Base-by-base conservation (phyloP, 2,797 vertebrate genomes). In the Coranthus polyacanthus region DNA sequence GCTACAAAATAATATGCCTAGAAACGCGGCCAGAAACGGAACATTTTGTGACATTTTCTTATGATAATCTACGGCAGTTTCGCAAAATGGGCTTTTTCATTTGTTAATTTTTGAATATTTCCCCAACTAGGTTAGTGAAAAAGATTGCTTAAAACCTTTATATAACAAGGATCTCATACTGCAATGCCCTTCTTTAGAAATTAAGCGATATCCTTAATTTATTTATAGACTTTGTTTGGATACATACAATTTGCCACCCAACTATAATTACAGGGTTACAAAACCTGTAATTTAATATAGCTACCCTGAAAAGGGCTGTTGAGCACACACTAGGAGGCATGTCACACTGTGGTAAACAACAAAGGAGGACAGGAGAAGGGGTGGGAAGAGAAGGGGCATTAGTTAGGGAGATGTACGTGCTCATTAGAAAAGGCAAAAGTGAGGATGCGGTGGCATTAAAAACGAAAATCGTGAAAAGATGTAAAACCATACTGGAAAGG, bases 291-390 rank as follows among this genome's bases (percentile, higher is more conserved):
- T 65, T 32, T 72, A 62, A 39, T 51, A 10, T 18, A 67, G 56
- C 50, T 49, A 12, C 16, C 12, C 43, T 38, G 53, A 68, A 62
- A 67, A 39, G 57, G 53, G 60, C 32, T n/a, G 42, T 32, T 44
- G 20, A 77, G 32, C 13, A 63, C 71, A 81, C 81, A 88, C 81
- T 82, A 79, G 77, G 74, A 79, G 79, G 78, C 84, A 83, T 78
- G 67, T 78, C 18, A 10, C 37, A 73, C 63, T 60, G 60, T 12
- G 12, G 43, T 20, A 45, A 20, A 21, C 43, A 45, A 45, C 21
- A 26, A 41, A 69, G 22, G 51, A 46, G 18, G 15, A 54, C 6
- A 56, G 32, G 12, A 24, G n/a, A 32, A 12, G 32, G 29, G n/a
- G 29, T 37, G 34, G 16, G 52, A 39, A 20, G 15, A 24, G n/a